A percentile compares a stretch with the other conserved stretches of the same genome.
Conservation (phyloP, 2,888 invertebrate species). For the Acrobasis repandana region DNA sequence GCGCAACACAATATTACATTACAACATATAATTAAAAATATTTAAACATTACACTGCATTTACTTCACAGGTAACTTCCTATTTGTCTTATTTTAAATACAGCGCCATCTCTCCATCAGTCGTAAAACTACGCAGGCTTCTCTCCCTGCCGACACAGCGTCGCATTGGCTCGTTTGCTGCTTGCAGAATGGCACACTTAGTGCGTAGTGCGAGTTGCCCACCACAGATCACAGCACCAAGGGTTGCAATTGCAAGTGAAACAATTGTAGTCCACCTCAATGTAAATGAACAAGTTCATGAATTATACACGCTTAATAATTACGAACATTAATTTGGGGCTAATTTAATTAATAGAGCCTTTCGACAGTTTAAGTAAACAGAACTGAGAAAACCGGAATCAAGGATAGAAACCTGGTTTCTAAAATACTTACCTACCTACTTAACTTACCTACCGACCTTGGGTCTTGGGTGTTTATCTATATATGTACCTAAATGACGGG, state of each 20-base stretch:
- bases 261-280: not conserved
- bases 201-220: not conserved
- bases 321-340: not conserved
- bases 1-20: no score
- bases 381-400: not conserved
- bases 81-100: not conserved
- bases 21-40: no score
- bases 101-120: not conserved
- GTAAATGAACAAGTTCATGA: not conserved
- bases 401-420: no score
- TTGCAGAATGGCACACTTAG: no score
- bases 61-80: no score
- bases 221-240: not conserved
- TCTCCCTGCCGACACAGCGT: no score
- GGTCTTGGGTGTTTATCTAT: no score
- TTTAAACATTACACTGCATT: no score
- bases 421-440: no score
- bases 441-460: no score
- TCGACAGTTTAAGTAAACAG: not conserved
- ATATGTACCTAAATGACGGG: no score
- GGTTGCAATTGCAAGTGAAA: not conserved
- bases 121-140: not conserved
- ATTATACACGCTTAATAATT: not conserved
- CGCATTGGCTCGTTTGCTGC: no score
- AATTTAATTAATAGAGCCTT: not conserved